These are phyloP conservation scores for Semotilus atromaculatus DNA, from an alignment of 2,797 vertebrate genomes.

Conservation along the genomic window DNA sequence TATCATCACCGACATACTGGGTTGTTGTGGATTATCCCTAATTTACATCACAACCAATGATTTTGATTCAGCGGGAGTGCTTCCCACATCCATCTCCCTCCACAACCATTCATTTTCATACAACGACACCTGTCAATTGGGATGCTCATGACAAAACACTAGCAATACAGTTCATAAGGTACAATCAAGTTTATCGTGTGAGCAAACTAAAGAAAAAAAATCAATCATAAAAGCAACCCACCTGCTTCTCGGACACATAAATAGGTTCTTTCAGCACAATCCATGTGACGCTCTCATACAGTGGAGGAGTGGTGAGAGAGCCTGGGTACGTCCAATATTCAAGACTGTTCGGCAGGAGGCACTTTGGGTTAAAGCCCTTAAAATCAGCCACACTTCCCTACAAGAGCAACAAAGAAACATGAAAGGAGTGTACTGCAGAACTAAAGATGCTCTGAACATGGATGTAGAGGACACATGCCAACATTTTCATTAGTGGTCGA, in stretches of 20 bases:
- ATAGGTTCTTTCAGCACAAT: conserved; percentile 91
- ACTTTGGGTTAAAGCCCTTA: conserved; percentile 91
- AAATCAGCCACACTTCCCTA: conserved; percentile 89
- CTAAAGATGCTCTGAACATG: background rate
- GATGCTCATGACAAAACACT: background rate
- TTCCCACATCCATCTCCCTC: conserved; percentile 34
- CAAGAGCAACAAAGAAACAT: conserved; percentile 1
- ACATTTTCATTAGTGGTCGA: background rate
- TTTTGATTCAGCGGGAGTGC: background rate
- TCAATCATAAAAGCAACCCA: conserved; percentile 63
- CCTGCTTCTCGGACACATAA: conserved; percentile 91
- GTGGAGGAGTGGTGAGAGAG: conserved; percentile 93
- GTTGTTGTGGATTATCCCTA: conserved; percentile 23
- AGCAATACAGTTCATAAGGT: background rate
- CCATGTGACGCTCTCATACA: conserved; percentile 94
- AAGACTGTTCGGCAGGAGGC: conserved; percentile 87
- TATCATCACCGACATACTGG: background rate
- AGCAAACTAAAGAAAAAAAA: background rate
- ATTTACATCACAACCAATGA: conserved; percentile 44
- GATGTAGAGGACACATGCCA: background rate
- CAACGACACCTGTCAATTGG: background rate
- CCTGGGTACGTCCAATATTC: conserved; percentile 96
- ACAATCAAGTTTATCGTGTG: background rate
- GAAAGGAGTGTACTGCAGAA: background rate
- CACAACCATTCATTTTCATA: conserved; percentile 34